phyloP scores from a whole-genome alignment of 2,797 vertebrate species.

The Helarctos malayanus region DNA sequence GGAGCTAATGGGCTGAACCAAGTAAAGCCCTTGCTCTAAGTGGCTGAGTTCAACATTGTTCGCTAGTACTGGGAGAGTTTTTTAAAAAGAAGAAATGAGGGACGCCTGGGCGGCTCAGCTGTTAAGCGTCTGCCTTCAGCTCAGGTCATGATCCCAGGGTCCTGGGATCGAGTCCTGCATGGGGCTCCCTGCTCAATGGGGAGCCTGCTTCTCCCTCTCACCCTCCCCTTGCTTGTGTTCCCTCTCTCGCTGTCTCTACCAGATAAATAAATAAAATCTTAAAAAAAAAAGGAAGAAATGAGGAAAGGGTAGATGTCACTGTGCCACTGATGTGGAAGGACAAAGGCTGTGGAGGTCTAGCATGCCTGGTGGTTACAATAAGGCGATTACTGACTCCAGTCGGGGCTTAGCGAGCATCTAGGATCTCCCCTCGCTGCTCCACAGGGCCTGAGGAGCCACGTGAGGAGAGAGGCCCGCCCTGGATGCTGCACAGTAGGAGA shows the following conservation, averaged over 20 bases:
- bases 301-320: not conserved
- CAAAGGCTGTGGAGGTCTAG: not conserved
- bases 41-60: not conserved
- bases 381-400: too few relatives aligned
- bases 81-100: not conserved
- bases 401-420: fast-evolving
- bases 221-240: too few relatives aligned
- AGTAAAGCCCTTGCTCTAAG: not conserved
- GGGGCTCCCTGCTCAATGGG: too few relatives aligned
- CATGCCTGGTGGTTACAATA: fast-evolving
- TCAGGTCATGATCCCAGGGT: too few relatives aligned
- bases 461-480: not conserved
- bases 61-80: not conserved
- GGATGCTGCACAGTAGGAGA: too few relatives aligned
- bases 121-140: too few relatives aligned
- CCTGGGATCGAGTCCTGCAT: too few relatives aligned
- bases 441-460: not conserved
- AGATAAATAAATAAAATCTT: too few relatives aligned
- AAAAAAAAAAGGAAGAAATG: not conserved
- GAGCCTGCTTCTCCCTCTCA: too few relatives aligned
- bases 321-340: fast-evolving
- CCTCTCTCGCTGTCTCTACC: too few relatives aligned
- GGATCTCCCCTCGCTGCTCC: fast-evolving
- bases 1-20: not conserved
- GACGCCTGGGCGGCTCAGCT: too few relatives aligned